phyloP scores from a whole-genome alignment of 2,113 vertebrate genomes.

The Perca fluviatilis region DNA sequence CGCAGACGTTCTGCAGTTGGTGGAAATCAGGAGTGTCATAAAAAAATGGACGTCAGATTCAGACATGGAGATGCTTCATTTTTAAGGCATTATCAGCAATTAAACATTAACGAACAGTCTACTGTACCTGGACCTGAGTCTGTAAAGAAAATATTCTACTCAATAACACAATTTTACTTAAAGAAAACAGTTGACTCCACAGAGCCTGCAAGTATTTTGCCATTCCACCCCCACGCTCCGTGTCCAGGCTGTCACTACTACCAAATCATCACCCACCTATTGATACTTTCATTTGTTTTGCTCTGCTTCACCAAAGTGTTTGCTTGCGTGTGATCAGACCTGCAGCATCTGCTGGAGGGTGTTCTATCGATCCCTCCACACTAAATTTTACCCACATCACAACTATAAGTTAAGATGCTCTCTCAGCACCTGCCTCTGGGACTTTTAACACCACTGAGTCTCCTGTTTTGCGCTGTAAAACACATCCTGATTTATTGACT shows the following conservation, averaged over 20 bases:
- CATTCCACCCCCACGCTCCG: not conserved
- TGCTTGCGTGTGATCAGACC: not conserved
- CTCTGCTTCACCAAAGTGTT: constrained; percentile 8
- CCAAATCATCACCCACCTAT: constrained; percentile 18
- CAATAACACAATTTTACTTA: not conserved
- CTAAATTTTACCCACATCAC: constrained; percentile 9
- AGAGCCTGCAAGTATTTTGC: not conserved
- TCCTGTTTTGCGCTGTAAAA: not conserved
- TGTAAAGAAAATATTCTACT: not conserved
- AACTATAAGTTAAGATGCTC: constrained; percentile 2
- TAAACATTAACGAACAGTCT: no score
- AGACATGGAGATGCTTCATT: not conserved
- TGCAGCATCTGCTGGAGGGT: not conserved
- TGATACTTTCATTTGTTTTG: constrained; percentile 13
- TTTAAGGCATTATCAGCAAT: not conserved
- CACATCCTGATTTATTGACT: constrained; percentile 27
- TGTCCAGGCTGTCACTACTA: not conserved
- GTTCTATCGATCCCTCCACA: constrained; percentile 2
- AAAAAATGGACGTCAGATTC: not conserved
- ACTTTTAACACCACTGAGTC: constrained; percentile 9
- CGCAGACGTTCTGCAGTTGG: no score
- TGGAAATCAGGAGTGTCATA: not conserved
- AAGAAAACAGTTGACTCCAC: not conserved
- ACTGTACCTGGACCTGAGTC: not conserved
- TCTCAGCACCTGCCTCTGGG: constrained; percentile 22